Base-by-base conservation (phyloP, 1,140 invertebrate genomes). In the Belonocnema kinseyi region DNA sequence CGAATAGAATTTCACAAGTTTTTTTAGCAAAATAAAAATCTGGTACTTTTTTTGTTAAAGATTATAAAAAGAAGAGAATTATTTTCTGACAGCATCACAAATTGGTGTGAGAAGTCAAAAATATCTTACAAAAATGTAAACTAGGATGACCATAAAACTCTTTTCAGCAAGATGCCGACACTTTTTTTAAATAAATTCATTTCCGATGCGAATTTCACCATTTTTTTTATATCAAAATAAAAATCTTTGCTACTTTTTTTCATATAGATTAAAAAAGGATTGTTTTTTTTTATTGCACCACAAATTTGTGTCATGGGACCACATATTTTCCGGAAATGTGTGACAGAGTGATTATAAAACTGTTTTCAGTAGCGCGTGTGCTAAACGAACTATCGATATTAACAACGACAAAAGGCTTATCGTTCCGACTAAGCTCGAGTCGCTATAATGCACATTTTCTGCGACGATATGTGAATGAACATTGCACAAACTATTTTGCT, bases 321-420 rank as follows among this genome's bases (percentile, higher is more conserved):
- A 56, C 17, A 56, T 56, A 58, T 26, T 14, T 33, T 66, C 19
- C 11, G 21, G 3, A 26, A 66, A 66, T 54, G 17, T 54, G 14
- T n/a, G 13, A 26, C 21, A 26, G 13, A 13, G 56, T 61, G 19
- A 19, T 13, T 14, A 61, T 33, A 33, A 46, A 61, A 61, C 58
- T 40, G 16, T 66, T 58, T 58, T 66, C 61, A 46, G 33, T 12
- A n/a, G 46, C 61, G 61, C 33, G 61, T 66, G 16, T n/a, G n/a
- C 61, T 66, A 66, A 66, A 26, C 26, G 61, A 66, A 66, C 61
- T 66, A 66, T 40, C 61, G 40, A 66, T 40, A 66, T 66, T 66
- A 66, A 66, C 61, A 66, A 66, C 61, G 61, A 5, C 61, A 40
- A 33, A 33, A 66, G 33, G 26, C 61, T 66, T 66, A 66, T 66